Evolutionary conservation across 1,140 invertebrate genomes (phyloP).

Genomic region (Hyposmocoma kahamanoa): DNA sequence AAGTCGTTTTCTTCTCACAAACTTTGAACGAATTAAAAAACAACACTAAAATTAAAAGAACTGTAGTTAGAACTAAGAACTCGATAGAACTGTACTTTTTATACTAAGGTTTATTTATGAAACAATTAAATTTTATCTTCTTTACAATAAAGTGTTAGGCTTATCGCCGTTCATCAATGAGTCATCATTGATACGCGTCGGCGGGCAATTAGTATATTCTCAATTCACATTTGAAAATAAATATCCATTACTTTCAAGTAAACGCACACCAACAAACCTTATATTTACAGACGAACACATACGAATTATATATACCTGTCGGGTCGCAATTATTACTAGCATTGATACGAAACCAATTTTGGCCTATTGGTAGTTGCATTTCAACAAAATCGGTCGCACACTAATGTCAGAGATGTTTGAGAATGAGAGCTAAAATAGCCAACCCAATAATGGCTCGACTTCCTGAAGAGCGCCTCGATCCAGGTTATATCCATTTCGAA

Average conservation of each 20-base stretch:
- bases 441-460: constrained; percentile 6
- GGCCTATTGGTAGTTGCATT: constrained; percentile 26
- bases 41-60: too few relatives aligned
- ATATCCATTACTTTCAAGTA: constrained; percentile 50
- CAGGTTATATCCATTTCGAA: constrained; percentile 4
- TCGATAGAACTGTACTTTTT: too few relatives aligned
- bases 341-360: constrained; percentile 21
- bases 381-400: constrained; percentile 10
- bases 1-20: too few relatives aligned
- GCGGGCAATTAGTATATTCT: constrained; percentile 37
- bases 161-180: constrained; percentile 49
- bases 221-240: constrained; percentile 30
- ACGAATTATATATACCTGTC: constrained; percentile 29
- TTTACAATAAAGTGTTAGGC: too few relatives aligned
- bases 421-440: constrained; percentile 1
- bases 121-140: too few relatives aligned
- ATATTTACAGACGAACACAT: constrained; percentile 38
- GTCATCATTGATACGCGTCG: constrained; percentile 37
- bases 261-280: constrained; percentile 30
- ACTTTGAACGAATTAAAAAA: too few relatives aligned
- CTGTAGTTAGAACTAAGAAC: too few relatives aligned
- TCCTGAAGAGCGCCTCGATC: constrained; percentile 3
- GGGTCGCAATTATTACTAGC: constrained; percentile 30
- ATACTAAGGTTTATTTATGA: too few relatives aligned
- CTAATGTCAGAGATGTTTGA: constrained; percentile 3